These are phyloP conservation scores for Loripinus fragilis DNA, from an alignment of 2,888 invertebrate genomes.

Conservation along the genomic window DNA sequence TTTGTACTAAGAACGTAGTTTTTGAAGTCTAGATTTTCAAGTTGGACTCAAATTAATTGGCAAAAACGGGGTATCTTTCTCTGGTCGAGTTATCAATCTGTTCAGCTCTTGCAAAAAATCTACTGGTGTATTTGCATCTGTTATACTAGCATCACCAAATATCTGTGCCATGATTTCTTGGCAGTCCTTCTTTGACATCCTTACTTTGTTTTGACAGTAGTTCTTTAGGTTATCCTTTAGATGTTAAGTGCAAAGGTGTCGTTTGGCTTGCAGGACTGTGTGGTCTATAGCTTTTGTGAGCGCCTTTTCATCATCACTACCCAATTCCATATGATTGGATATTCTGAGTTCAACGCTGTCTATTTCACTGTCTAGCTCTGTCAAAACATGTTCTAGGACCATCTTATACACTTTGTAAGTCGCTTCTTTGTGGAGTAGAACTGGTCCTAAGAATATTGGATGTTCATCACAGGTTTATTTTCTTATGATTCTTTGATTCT, in stretches of 20 bases:
- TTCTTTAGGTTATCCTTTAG: conserved; percentile 14
- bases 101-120: neutral
- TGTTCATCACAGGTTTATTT: conserved; percentile 25
- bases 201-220: neutral
- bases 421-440: conserved; percentile 28
- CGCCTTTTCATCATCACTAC: conserved; percentile 36
- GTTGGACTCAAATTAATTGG: neutral
- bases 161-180: neutral
- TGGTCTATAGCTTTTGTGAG: conserved; percentile 31
- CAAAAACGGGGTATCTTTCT: neutral
- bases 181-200: neutral
- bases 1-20: neutral
- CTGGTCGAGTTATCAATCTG: neutral
- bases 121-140: neutral
- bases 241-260: conserved; percentile 31
- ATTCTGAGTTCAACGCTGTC: neutral
- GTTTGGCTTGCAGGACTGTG: conserved; percentile 8
- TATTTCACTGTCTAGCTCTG: neutral
- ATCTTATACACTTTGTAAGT: conserved; percentile 29
- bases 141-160: neutral
- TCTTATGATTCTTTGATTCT: conserved; percentile 28
- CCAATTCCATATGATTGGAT: conserved; percentile 29
- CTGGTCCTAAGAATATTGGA: conserved; percentile 38
- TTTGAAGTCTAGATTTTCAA: neutral
- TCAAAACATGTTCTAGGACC: conserved; percentile 28